A percentile compares a stretch with the other conserved stretches of the same genome.
phyloP scores from a whole-genome alignment of 2,113 vertebrate species.

The Zosterops lateralis region DNA sequence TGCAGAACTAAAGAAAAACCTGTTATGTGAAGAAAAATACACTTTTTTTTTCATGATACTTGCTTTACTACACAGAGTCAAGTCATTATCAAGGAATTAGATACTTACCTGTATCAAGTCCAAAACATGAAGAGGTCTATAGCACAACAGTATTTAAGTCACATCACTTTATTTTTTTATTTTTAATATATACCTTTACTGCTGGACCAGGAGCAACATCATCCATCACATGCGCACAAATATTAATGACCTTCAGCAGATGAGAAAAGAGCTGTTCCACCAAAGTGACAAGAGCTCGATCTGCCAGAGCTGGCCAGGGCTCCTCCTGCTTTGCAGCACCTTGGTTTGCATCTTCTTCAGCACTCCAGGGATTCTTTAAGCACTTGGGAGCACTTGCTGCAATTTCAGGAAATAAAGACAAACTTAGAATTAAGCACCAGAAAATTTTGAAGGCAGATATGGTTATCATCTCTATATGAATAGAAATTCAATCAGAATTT shows the following conservation, averaged over 20 bases:
- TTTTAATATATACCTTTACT: slow-evolving; percentile 77
- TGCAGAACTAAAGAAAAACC: neutral
- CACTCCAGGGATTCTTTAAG: slow-evolving; percentile 86
- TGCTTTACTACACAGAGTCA: neutral
- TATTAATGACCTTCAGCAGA: slow-evolving; percentile 91
- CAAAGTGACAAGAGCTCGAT: slow-evolving; percentile 85
- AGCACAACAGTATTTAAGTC: neutral
- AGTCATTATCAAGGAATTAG: neutral
- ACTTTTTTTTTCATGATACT: neutral
- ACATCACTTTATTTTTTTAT: neutral
- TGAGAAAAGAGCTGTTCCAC: slow-evolving; percentile 95
- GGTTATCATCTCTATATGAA: neutral
- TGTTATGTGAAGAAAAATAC: neutral
- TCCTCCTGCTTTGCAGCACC: slow-evolving; percentile 85
- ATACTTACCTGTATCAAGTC: neutral
- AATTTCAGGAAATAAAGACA: neutral
- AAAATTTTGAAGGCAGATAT: neutral
- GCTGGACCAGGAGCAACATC: slow-evolving; percentile 91
- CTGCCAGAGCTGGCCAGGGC: slow-evolving; percentile 87
- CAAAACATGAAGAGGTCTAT: neutral
- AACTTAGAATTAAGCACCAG: neutral
- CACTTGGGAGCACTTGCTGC: slow-evolving; percentile 90
- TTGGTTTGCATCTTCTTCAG: slow-evolving; percentile 83
- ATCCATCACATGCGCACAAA: slow-evolving; percentile 94
- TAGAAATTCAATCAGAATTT: neutral